Evolutionary conservation across 1,140 invertebrate genomes (phyloP).

Genomic region (Cheumatopsyche charites): DNA sequence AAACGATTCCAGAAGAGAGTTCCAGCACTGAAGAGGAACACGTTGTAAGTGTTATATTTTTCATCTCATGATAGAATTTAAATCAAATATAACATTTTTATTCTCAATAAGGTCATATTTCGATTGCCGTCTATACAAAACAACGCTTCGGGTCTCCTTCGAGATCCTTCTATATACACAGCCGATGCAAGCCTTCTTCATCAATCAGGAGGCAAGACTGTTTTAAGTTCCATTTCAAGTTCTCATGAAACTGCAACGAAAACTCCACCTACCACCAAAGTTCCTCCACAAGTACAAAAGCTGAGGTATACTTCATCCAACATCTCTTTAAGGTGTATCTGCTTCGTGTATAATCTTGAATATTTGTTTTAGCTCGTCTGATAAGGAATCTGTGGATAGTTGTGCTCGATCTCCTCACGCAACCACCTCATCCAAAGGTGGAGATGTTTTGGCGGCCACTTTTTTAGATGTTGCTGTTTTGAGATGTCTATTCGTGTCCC

Average conservation of each 20-base stretch:
- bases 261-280: conserved; percentile 54
- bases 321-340: neutral
- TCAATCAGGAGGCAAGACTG: conserved; percentile 49
- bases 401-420: conserved; percentile 42
- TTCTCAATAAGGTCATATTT: conserved; percentile 72
- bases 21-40: conserved; percentile 91
- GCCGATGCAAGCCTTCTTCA: conserved; percentile 66
- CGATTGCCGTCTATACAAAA: conserved; percentile 71
- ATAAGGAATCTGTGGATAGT: conserved; percentile 58
- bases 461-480: conserved; percentile 96
- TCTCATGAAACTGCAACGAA: conserved; percentile 52
- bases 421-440: conserved; percentile 45
- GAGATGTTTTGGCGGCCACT: conserved; percentile 84
- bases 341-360: conserved; percentile 45
- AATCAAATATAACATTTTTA: neutral
- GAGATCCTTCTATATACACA: conserved; percentile 62
- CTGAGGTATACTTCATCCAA: conserved; percentile 59
- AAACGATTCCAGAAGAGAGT: conserved; percentile 91
- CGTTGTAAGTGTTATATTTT: conserved; percentile 68
- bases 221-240: conserved; percentile 1
- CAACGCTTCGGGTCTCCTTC: conserved; percentile 66
- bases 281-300: conserved; percentile 63
- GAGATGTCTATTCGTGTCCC: conserved; percentile 93
- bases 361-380: conserved; percentile 55
- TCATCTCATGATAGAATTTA: neutral